phyloP scores from a whole-genome alignment of 2,888 invertebrate species.

The Matsumyia berberina region DNA sequence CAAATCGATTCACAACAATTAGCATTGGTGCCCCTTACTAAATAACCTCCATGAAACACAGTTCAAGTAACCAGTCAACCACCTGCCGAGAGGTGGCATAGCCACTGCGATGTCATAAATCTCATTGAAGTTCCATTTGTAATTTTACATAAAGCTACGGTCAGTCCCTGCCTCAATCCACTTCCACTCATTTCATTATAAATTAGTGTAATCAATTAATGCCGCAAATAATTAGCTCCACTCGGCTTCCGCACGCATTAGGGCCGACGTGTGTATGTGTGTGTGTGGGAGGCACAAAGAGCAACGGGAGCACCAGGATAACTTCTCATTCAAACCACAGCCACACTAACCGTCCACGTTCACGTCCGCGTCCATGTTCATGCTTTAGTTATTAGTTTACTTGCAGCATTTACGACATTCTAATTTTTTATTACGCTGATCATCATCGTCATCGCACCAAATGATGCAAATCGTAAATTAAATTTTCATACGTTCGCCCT shows the following conservation, averaged over 20 bases:
- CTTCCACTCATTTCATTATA: constrained; percentile 68
- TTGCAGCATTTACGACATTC: constrained; percentile 60
- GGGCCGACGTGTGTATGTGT: constrained; percentile 15
- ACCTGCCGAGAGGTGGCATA: constrained; percentile 66
- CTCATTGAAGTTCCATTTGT: constrained; percentile 74
- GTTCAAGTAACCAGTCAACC: constrained; percentile 52
- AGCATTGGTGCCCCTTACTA: constrained; percentile 25
- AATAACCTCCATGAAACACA: constrained; percentile 32
- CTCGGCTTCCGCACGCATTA: constrained; percentile 72
- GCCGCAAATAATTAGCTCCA: constrained; percentile 74
- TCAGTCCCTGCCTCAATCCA: constrained; percentile 47
- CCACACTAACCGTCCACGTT: constrained; percentile 52
- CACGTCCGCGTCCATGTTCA: constrained; percentile 53
- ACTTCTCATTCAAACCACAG: constrained; percentile 36
- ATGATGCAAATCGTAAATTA: constrained; percentile 75
- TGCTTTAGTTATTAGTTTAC: constrained; percentile 70
- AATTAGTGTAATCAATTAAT: constrained; percentile 76
- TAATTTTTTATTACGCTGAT: constrained; percentile 69
- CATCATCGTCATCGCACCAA: constrained; percentile 63
- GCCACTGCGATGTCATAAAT: constrained; percentile 70
- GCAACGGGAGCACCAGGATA: constrained; percentile 32
- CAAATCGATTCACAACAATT: constrained; percentile 48
- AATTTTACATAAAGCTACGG: constrained; percentile 54
- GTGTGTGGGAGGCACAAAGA: constrained; percentile 21
- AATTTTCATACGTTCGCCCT: constrained; percentile 58